These are phyloP conservation scores for Erpobdella octoculata DNA, from an alignment of 2,888 invertebrate species.

Conservation along the genomic window DNA sequence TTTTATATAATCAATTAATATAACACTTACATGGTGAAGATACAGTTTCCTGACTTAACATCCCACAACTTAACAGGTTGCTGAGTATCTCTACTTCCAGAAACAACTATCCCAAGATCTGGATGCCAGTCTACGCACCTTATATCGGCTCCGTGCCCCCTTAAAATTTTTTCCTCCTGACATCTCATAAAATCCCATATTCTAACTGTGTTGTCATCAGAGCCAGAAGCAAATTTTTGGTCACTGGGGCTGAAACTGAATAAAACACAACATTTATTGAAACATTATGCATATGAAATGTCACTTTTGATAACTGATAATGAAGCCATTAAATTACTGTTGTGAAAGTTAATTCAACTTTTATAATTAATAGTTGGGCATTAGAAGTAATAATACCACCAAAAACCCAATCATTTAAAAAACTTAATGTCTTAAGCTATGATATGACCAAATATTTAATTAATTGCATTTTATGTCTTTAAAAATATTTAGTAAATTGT, in stretches of 20 bases:
- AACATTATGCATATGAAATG: background rate
- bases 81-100: slow-evolving; percentile 98
- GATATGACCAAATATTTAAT: too few relatives aligned
- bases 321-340: background rate
- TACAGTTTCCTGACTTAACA: slow-evolving; percentile 85
- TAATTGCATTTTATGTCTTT: too few relatives aligned
- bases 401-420: too few relatives aligned
- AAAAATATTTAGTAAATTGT: too few relatives aligned
- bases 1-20: background rate
- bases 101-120: slow-evolving; percentile 87
- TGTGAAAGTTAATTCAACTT: background rate
- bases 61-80: slow-evolving; percentile 99
- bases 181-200: slow-evolving; percentile 94
- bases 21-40: slow-evolving; percentile 75
- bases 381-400: background rate
- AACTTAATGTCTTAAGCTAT: too few relatives aligned
- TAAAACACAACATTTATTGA: background rate
- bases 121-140: slow-evolving; percentile 99
- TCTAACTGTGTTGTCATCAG: slow-evolving; percentile 94
- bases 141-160: slow-evolving; percentile 92
- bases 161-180: slow-evolving; percentile 80
- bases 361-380: background rate
- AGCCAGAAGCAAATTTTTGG: slow-evolving; percentile 95
- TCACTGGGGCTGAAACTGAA: slow-evolving; percentile 91
- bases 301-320: background rate